These are phyloP conservation scores for Leptopilina syphax DNA, from an alignment of 2,888 invertebrate genomes.

Conservation along the genomic window DNA sequence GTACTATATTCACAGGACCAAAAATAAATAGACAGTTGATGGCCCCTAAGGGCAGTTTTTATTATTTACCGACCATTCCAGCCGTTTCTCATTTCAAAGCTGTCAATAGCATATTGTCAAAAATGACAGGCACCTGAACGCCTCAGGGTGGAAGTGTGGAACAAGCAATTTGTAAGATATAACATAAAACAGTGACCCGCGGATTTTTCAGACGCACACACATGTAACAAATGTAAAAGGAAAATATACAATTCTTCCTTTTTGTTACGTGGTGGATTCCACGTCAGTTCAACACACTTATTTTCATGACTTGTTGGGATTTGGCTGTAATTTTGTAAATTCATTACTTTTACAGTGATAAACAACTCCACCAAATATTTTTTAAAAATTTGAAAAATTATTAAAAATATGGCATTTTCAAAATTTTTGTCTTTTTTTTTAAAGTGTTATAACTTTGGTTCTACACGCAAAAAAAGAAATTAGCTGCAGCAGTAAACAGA, in stretches of 20 bases:
- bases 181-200: background rate
- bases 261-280: background rate
- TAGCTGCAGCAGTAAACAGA: too few species aligned
- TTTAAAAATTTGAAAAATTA: too few species aligned
- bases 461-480: too few species aligned
- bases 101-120: constrained; percentile 51
- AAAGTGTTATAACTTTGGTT: too few species aligned
- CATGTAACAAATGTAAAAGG: background rate
- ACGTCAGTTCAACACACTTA: too few species aligned
- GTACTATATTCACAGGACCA: constrained; percentile 1
- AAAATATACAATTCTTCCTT: background rate
- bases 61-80: constrained; percentile 39
- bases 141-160: constrained; percentile 40
- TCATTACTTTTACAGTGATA: too few species aligned
- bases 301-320: too few species aligned
- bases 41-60: constrained; percentile 31
- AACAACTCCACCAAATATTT: too few species aligned
- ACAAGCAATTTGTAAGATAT: constrained; percentile 42
- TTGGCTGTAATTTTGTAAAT: too few species aligned
- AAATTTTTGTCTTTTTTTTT: too few species aligned
- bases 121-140: constrained; percentile 48
- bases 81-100: constrained; percentile 49
- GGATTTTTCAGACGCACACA: background rate
- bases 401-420: too few species aligned
- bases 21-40: constrained; percentile 24